Evolutionary conservation across 2,113 vertebrate genomes (phyloP), one percentile per base, ranked within the genome.

Genomic region (Ceyx margarethae): DNA sequence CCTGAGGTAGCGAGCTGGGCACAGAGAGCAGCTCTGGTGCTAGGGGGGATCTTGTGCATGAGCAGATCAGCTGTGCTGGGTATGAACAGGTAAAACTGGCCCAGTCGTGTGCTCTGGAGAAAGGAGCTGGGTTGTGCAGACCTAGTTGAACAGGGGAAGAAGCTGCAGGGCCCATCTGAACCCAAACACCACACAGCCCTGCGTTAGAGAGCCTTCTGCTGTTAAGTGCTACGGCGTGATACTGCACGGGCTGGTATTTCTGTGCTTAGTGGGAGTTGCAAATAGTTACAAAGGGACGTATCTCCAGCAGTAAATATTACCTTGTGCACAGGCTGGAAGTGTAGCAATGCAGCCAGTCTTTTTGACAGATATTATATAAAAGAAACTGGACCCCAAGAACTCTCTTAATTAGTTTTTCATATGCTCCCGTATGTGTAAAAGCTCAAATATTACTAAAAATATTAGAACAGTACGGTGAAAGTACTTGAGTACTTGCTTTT

Each of bases 361-460:
- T 87, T 69, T 60, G 57, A 86, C 69, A 81, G 80, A 79, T 67
- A 73, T 2, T 71, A 61, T 64, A 31, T 33, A 53, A 85, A 91
- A 94, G 66, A 87, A 94, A 50, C 62, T 42, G 67, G 43, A 67
- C 73, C 75, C 83, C 80, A 72, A 83, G 28, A 51, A 66, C 62
- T 57, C 43, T 91, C 60, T 90, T 87, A 72, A 61, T 62, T 31
- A 84, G 60, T 69, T 95, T 86, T 88, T 78, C 54, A 90, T 90
- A 91, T 92, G 91, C 76, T 93, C 79, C 71, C 89, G 53, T 79
- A 82, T 79, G 94, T 88, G 79, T 85, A 81, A 95, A 96, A 96
- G 84, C 37, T 91, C 93, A 86, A 94, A 95, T 95, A 69, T 76
- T 89, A 51, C 26, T 68, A 79, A 68, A 77, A 68, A 54, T 29